These are phyloP conservation scores for Lasioglossum marginatum DNA, from an alignment of 2,888 invertebrate species.

Conservation along the genomic window DNA sequence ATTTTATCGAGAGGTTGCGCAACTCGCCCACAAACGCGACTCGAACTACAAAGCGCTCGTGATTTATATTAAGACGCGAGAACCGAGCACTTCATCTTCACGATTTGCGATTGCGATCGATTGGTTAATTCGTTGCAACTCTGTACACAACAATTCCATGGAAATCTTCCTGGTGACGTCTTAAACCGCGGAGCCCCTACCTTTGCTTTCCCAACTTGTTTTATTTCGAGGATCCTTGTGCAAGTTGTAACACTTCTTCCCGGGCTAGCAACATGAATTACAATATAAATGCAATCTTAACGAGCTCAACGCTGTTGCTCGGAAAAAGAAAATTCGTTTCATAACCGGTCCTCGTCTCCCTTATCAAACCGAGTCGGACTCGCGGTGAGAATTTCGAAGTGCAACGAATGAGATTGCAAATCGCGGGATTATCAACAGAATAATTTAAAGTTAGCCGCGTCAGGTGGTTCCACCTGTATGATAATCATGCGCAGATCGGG, in stretches of 20 bases:
- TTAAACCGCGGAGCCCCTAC: too few relatives aligned
- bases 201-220: neutral
- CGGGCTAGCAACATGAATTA: too few relatives aligned
- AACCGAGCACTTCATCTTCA: neutral
- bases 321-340: neutral
- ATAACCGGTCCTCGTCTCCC: neutral
- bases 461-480: neutral
- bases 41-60: constrained; percentile 2
- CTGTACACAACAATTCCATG: neutral
- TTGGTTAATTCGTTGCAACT: neutral
- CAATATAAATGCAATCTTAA: too few relatives aligned
- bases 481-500: neutral
- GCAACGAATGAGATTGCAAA: neutral
- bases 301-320: neutral
- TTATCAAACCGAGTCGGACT: neutral
- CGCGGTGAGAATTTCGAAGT: neutral
- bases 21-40: constrained; percentile 12
- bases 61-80: constrained; percentile 23
- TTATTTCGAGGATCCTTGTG: neutral
- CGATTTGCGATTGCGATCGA: neutral
- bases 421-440: neutral
- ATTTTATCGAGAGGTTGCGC: constrained; percentile 43
- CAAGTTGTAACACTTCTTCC: neutral
- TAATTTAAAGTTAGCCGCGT: neutral
- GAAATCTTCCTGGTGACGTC: too few relatives aligned